Conservation (phyloP, 2,797 vertebrate genomes). For the Poecilia gillii region DNA sequence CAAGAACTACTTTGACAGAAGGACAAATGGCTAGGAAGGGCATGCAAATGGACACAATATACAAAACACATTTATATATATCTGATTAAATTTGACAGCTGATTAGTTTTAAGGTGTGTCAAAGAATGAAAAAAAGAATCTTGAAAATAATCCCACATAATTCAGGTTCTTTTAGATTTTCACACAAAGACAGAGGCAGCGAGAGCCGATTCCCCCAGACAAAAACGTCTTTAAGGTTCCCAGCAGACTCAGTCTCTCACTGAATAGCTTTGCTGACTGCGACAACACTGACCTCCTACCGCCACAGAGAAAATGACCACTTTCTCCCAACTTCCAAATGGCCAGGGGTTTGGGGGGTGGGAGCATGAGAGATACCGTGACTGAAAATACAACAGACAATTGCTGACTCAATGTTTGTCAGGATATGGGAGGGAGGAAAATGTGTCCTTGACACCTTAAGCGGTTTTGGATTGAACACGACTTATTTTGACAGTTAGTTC, state of each 20-base stretch:
- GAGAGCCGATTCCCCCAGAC: slow-evolving; percentile 44
- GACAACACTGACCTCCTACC: slow-evolving; percentile 71
- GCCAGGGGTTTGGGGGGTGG: slow-evolving; percentile 29
- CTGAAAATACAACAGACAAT: slow-evolving; percentile 73
- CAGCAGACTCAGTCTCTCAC: slow-evolving; percentile 59
- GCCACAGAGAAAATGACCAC: slow-evolving; percentile 76
- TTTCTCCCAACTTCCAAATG: slow-evolving; percentile 72
- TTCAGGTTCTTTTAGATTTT: slow-evolving; percentile 35
- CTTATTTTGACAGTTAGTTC: slow-evolving; percentile 77
- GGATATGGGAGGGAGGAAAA: slow-evolving; percentile 70
- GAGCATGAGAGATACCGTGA: slow-evolving; percentile 55
- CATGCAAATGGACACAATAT: slow-evolving; percentile 26
- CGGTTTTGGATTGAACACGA: slow-evolving; percentile 73
- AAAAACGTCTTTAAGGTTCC: slow-evolving; percentile 67
- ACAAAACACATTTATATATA: neutral
- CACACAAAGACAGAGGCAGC: slow-evolving; percentile 42
- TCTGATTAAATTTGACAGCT: slow-evolving; percentile 39
- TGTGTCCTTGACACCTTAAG: slow-evolving; percentile 79
- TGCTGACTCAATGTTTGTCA: slow-evolving; percentile 77
- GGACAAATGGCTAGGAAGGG: slow-evolving; percentile 48
- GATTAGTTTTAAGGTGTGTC: slow-evolving; percentile 33
- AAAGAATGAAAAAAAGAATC: slow-evolving; percentile 37
- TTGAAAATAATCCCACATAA: slow-evolving; percentile 46
- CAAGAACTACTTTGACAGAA: slow-evolving; percentile 44
- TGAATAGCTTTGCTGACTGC: slow-evolving; percentile 66